These are phyloP conservation scores for Eristalis pertinax DNA, from an alignment of 2,888 invertebrate genomes.

Conservation along the genomic window DNA sequence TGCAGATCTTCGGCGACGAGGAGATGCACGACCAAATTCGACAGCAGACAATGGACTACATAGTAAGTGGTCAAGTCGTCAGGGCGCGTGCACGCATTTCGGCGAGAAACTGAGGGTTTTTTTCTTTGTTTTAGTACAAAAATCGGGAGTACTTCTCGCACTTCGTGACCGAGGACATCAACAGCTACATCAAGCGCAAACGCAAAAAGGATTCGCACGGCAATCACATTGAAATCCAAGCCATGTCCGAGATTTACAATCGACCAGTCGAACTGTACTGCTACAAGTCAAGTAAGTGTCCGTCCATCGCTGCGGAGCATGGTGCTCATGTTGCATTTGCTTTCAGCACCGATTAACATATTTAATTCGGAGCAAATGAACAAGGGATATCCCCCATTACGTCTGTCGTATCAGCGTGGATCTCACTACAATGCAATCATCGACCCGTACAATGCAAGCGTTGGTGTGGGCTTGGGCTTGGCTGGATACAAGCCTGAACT, in stretches of 20 bases:
- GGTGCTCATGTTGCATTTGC: background rate
- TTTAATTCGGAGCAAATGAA: slow-evolving; percentile 88
- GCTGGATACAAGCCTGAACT: slow-evolving; percentile 90
- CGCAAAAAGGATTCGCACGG: slow-evolving; percentile 91
- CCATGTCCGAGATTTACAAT: slow-evolving; percentile 94
- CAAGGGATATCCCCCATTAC: slow-evolving; percentile 89
- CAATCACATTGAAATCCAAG: slow-evolving; percentile 95
- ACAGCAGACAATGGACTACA: slow-evolving; percentile 94
- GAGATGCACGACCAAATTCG: slow-evolving; percentile 92
- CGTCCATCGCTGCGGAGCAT: background rate
- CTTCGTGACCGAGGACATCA: slow-evolving; percentile 94
- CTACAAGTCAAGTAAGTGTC: slow-evolving; percentile 78
- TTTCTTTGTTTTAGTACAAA: slow-evolving; percentile 84
- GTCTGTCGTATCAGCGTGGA: slow-evolving; percentile 92
- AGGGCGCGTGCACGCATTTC: background rate
- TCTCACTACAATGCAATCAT: slow-evolving; percentile 94
- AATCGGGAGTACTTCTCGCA: slow-evolving; percentile 94
- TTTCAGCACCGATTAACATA: slow-evolving; percentile 91
- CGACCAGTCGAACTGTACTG: slow-evolving; percentile 91
- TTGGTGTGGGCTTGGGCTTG: slow-evolving; percentile 92
- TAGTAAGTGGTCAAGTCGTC: slow-evolving; percentile 84
- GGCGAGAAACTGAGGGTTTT: slow-evolving; percentile 8
- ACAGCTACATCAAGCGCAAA: slow-evolving; percentile 90
- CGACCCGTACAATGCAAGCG: slow-evolving; percentile 90
- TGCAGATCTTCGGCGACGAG: slow-evolving; percentile 95